These are phyloP conservation scores for Merodon equestris DNA, from an alignment of 2,888 invertebrate species.

Conservation along the genomic window DNA sequence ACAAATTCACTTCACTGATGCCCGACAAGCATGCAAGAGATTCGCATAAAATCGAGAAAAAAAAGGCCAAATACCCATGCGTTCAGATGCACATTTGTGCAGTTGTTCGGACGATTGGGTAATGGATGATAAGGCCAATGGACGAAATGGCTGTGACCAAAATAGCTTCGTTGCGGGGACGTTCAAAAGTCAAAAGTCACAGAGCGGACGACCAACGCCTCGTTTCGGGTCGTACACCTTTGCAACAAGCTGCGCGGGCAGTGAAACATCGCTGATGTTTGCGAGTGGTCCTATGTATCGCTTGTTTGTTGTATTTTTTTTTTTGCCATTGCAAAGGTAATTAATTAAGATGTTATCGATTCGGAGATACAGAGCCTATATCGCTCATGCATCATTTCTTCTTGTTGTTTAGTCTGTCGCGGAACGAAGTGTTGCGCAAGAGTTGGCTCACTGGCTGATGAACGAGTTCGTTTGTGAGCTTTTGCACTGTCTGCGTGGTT, in stretches of 20 bases:
- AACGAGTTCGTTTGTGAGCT: conserved; percentile 9
- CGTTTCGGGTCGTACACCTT: conserved; percentile 52
- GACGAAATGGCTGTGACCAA: conserved; percentile 5
- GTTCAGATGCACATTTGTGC: too few species aligned
- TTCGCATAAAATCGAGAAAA: conserved; percentile 1
- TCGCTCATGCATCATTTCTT: conserved; percentile 37
- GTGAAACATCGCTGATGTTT: not conserved
- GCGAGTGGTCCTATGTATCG: too few species aligned
- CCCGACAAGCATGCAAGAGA: not conserved
- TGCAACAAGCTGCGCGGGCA: conserved; percentile 9
- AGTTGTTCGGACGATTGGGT: conserved; percentile 14
- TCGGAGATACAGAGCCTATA: conserved; percentile 20
- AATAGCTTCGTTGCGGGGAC: conserved; percentile 16
- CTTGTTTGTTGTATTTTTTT: conserved; percentile 8
- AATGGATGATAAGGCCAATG: too few species aligned
- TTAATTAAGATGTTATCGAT: conserved; percentile 46
- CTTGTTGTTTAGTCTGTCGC: conserved; percentile 10
- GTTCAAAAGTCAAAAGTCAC: conserved; percentile 48
- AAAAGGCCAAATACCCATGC: too few species aligned
- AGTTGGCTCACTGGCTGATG: conserved; percentile 6
- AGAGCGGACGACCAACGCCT: conserved; percentile 48
- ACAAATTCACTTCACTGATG: conserved; percentile 28
- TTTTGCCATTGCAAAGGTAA: conserved; percentile 12
- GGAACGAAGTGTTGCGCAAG: not conserved
- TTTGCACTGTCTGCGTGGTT: not conserved